Conservation (phyloP, 2,113 vertebrate genomes). For the Alectura lathami region DNA sequence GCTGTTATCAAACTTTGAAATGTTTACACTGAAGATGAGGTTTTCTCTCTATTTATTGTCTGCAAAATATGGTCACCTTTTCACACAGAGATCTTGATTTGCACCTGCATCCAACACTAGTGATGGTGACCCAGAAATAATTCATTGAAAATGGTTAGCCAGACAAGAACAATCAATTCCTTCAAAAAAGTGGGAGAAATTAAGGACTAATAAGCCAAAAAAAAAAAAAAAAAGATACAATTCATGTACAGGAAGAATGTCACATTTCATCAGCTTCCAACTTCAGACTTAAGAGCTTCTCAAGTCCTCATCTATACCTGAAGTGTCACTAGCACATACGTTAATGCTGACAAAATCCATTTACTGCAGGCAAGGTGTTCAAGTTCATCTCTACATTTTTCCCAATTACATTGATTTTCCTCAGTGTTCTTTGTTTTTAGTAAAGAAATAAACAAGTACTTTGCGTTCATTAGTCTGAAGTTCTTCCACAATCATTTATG, state of each 20-base stretch:
- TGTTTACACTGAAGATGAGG: background rate
- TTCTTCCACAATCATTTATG: background rate
- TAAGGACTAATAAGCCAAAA: conserved; percentile 45
- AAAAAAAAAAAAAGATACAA: no score
- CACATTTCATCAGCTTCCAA: conserved; percentile 44
- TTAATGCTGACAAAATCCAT: conserved; percentile 40
- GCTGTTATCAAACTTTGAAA: conserved; percentile 52
- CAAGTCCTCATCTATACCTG: conserved; percentile 54
- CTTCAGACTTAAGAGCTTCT: conserved; percentile 58
- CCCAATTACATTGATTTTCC: conserved; percentile 9
- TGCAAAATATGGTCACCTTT: conserved; percentile 42
- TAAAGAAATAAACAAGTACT: conserved; percentile 19
- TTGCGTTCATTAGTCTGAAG: conserved; percentile 20
- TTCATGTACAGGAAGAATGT: conserved; percentile 50
- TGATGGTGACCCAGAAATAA: conserved; percentile 4
- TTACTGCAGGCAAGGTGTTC: conserved; percentile 14
- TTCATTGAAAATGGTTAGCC: background rate
- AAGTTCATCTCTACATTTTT: conserved; percentile 39
- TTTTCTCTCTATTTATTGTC: conserved; percentile 41
- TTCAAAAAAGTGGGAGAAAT: conserved; percentile 52
- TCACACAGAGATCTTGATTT: conserved; percentile 28
- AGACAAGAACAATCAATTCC: conserved; percentile 54
- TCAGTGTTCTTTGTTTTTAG: conserved; percentile 22
- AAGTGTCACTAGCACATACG: conserved; percentile 54
- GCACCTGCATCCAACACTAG: conserved; percentile 1